Evolutionary conservation across 2,888 invertebrate species (phyloP).

Genomic region (Brenthis ino): DNA sequence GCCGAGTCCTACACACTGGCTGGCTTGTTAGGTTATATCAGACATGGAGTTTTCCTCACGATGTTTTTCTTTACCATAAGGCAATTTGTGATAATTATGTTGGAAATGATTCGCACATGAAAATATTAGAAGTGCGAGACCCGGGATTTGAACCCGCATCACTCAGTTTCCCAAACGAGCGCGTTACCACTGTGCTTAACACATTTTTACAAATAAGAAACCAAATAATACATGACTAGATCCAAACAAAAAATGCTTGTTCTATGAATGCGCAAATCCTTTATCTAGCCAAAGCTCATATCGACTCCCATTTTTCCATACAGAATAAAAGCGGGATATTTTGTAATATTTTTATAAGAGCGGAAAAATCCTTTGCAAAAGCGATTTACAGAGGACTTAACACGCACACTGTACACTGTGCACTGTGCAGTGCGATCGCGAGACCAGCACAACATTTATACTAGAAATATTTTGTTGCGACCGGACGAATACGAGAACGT

Average conservation of each 20-base stretch:
- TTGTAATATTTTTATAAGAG: slow-evolving; percentile 25
- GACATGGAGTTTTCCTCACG: too few relatives aligned
- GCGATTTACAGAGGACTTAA: slow-evolving; percentile 20
- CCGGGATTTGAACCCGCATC: too few relatives aligned
- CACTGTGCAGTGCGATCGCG: too few relatives aligned
- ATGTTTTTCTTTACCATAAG: too few relatives aligned
- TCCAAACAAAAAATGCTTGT: too few relatives aligned
- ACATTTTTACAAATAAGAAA: too few relatives aligned
- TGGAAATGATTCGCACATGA: background rate
- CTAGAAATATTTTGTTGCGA: slow-evolving; percentile 22
- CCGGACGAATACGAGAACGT: slow-evolving; percentile 8
- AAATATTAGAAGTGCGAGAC: background rate
- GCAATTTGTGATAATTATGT: too few relatives aligned
- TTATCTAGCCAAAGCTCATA: background rate
- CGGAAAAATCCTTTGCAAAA: slow-evolving; percentile 23
- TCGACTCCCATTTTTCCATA: background rate
- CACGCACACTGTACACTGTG: background rate
- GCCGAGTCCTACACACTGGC: too few relatives aligned
- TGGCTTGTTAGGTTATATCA: too few relatives aligned
- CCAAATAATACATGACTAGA: too few relatives aligned
- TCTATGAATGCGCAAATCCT: background rate
- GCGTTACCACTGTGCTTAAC: too few relatives aligned
- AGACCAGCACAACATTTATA: background rate
- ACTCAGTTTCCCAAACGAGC: too few relatives aligned
- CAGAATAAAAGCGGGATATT: background rate